A percentile compares a stretch with the other conserved stretches of the same genome.
phyloP scores from a whole-genome alignment of 2,888 invertebrate species.

The Phytoseiulus persimilis region DNA sequence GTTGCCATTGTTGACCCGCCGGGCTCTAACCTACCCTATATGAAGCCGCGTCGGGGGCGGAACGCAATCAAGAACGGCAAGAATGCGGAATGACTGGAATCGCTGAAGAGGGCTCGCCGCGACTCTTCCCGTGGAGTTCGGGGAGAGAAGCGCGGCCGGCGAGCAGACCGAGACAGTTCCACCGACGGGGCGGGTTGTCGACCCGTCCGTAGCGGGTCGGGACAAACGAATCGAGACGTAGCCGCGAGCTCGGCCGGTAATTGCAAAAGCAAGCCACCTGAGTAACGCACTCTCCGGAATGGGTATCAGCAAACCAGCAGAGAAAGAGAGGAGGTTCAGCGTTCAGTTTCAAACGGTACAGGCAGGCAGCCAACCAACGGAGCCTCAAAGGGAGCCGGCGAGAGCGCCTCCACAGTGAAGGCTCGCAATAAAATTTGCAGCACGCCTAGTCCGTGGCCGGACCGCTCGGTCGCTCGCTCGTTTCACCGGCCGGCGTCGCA shows the following conservation, averaged over 20 bases:
- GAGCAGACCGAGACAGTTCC: not conserved
- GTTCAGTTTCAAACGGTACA: not conserved
- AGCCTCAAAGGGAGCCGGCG: not conserved
- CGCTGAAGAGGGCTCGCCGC: not conserved
- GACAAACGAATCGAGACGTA: not conserved
- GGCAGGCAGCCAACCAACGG: not conserved
- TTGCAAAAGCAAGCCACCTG: slow-evolving; percentile 5
- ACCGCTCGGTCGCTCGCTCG: not conserved
- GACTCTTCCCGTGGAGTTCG: not conserved
- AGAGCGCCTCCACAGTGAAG: not conserved
- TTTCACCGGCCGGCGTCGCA: not conserved
- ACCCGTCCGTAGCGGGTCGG: not conserved
- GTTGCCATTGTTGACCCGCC: not conserved
- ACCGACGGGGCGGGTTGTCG: not conserved
- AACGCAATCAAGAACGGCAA: not conserved
- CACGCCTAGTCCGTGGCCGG: not conserved
- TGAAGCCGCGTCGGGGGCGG: not conserved
- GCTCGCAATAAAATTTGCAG: not conserved
- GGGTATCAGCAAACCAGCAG: not conserved
- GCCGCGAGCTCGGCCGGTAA: not conserved
- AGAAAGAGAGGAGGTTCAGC: not conserved
- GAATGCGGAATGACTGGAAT: slow-evolving; percentile 5
- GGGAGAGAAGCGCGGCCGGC: not conserved
- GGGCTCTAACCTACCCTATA: not conserved
- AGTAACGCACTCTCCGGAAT: not conserved